Conservation (phyloP, 2,113 vertebrate species). For the Dipodomys spectabilis region DNA sequence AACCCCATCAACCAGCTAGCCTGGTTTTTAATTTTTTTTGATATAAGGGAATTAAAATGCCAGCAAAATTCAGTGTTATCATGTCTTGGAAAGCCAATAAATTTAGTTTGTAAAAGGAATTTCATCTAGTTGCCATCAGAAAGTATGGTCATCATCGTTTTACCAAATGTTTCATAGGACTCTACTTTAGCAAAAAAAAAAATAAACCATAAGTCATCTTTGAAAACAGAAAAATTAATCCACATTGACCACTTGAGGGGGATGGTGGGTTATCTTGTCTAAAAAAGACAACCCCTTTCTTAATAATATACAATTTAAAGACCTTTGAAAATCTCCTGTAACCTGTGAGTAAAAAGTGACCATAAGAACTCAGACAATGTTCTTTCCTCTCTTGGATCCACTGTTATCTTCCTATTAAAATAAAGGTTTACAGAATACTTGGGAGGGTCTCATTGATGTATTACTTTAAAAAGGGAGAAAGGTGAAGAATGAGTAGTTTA, state of each 20-base stretch:
- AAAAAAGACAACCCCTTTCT: conserved; percentile 32
- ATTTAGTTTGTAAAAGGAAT: conserved; percentile 15
- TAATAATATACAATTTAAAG: conserved; percentile 68
- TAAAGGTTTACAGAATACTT: conserved; percentile 57
- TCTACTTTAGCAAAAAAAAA: conserved; percentile 55
- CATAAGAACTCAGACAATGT: conserved; percentile 50
- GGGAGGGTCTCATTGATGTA: conserved; percentile 47
- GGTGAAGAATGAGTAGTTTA: conserved; percentile 69
- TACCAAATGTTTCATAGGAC: background rate
- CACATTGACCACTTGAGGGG: conserved; percentile 85
- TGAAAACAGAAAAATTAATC: conserved; percentile 75
- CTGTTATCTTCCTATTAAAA: conserved; percentile 45
- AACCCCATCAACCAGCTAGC: background rate
- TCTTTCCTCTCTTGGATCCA: conserved; percentile 58
- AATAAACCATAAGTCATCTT: conserved; percentile 56
- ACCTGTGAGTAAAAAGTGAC: conserved; percentile 69
- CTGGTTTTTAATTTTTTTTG: conserved; percentile 4
- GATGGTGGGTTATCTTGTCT: conserved; percentile 84
- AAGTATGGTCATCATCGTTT: background rate
- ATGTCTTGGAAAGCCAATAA: background rate
- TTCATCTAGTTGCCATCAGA: too few relatives aligned
- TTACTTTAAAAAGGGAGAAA: conserved; percentile 71
- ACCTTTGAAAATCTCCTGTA: conserved; percentile 73
- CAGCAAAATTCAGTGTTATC: background rate
- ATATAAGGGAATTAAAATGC: background rate